A percentile compares a stretch with the other conserved stretches of the same genome.
Conservation (phyloP, 2,888 invertebrate species). For the Poecilobothrus nobilitatus region DNA sequence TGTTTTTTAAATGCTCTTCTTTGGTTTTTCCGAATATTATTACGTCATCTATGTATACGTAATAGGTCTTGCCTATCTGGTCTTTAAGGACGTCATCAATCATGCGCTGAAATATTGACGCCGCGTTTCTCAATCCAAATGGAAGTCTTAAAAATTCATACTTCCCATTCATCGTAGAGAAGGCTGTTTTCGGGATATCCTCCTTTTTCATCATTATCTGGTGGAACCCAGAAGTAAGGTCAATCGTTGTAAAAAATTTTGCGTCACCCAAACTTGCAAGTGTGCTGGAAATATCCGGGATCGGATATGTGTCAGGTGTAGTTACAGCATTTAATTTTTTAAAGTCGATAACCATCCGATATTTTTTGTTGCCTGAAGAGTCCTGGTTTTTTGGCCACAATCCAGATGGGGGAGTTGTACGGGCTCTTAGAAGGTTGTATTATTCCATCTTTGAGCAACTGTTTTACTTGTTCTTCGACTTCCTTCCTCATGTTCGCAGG, state of each 20-base stretch:
- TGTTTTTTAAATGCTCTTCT: slow-evolving; percentile 18
- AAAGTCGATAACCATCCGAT: slow-evolving; percentile 24
- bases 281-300: slow-evolving; percentile 17
- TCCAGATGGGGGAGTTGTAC: slow-evolving; percentile 28
- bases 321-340: slow-evolving; percentile 19
- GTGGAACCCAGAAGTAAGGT: too few species aligned
- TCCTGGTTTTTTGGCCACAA: slow-evolving; percentile 25
- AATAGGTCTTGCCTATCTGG: slow-evolving; percentile 19
- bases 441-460: too few species aligned
- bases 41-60: slow-evolving; percentile 24
- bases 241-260: slow-evolving; percentile 16
- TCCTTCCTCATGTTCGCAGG: slow-evolving; percentile 29
- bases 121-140: too few species aligned
- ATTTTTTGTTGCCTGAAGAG: slow-evolving; percentile 22
- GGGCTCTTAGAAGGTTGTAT: slow-evolving; percentile 29
- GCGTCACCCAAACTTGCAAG: slow-evolving; percentile 22
- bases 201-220: slow-evolving; percentile 18
- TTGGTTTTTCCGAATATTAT: slow-evolving; percentile 22
- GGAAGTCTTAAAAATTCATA: slow-evolving; percentile 20
- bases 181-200: slow-evolving; percentile 19
- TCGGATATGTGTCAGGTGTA: slow-evolving; percentile 14
- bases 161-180: slow-evolving; percentile 22
- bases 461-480: slow-evolving; percentile 31
- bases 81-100: slow-evolving; percentile 22
- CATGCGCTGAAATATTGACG: too few species aligned